Conservation (phyloP, 1,140 invertebrate genomes). For the Trachymyrmex cornetzi region DNA sequence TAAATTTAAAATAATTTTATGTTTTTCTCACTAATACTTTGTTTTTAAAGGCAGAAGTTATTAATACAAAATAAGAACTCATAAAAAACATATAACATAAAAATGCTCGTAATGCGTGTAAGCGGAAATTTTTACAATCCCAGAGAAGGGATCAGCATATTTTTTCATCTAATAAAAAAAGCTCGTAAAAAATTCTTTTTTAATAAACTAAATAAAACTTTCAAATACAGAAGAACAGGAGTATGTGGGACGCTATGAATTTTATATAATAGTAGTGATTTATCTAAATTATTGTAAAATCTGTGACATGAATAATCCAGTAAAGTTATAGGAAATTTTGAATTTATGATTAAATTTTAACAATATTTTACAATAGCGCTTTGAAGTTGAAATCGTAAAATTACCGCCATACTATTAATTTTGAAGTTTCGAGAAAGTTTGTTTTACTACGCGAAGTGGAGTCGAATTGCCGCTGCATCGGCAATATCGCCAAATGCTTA, state of each 20-base stretch:
- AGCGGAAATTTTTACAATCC: neutral
- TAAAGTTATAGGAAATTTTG: neutral
- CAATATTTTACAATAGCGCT: neutral
- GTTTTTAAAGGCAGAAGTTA: neutral
- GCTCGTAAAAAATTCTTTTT: conserved; percentile 22
- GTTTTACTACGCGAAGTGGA: conserved; percentile 3
- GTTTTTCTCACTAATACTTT: neutral
- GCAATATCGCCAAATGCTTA: conserved; percentile 9
- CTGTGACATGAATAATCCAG: neutral
- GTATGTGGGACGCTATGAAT: no score
- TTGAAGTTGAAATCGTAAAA: neutral
- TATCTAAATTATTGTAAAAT: conserved; percentile 2
- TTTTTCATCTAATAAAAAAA: conserved; percentile 6
- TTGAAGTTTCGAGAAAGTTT: conserved; percentile 6
- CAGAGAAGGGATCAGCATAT: neutral
- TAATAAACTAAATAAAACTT: neutral
- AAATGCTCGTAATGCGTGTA: neutral
- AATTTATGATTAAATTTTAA: neutral
- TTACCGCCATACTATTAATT: conserved; percentile 1
- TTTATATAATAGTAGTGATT: neutral
- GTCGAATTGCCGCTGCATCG: conserved; percentile 1
- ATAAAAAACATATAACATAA: conserved; percentile 13
- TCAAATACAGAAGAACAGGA: neutral
- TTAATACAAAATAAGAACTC: neutral
- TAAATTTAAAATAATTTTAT: conserved; percentile 5